Conservation (phyloP, 2,888 invertebrate species). For the Ferdinandea cuprea region DNA sequence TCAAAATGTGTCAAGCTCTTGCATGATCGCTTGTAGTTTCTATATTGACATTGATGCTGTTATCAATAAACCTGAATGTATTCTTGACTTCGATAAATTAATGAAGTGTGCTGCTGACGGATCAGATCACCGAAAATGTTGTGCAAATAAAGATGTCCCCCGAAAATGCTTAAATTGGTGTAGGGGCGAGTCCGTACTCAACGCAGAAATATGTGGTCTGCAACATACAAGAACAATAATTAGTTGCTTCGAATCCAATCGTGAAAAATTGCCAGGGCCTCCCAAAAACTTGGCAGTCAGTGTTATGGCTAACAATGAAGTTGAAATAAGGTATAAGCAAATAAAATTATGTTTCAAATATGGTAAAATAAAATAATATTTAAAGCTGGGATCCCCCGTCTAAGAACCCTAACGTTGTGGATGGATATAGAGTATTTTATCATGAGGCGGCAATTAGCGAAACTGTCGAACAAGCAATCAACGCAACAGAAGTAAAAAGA, state of each 20-base stretch:
- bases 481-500: conserved; percentile 85
- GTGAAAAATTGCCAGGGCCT: conserved; percentile 91
- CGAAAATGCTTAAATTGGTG: conserved; percentile 93
- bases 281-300: conserved; percentile 87
- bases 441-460: conserved; percentile 85
- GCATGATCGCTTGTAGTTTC: conserved; percentile 93
- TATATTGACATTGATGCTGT: conserved; percentile 92
- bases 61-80: conserved; percentile 91
- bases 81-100: conserved; percentile 92
- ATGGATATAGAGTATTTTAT: conserved; percentile 93
- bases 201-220: conserved; percentile 87
- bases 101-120: conserved; percentile 94
- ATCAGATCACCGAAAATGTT: conserved; percentile 92
- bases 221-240: conserved; percentile 90
- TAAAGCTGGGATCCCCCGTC: conserved; percentile 90
- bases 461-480: conserved; percentile 73
- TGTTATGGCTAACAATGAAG: conserved; percentile 85
- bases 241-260: conserved; percentile 91
- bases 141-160: conserved; percentile 91
- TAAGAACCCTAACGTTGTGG: conserved; percentile 92
- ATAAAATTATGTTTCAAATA: neutral
- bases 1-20: conserved; percentile 90
- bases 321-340: conserved; percentile 83
- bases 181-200: conserved; percentile 88
- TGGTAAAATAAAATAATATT: neutral